Evolutionary conservation across 2,888 invertebrate genomes (phyloP), one percentile per base, ranked within the genome.

Genomic region (Yponomeuta sedellus): DNA sequence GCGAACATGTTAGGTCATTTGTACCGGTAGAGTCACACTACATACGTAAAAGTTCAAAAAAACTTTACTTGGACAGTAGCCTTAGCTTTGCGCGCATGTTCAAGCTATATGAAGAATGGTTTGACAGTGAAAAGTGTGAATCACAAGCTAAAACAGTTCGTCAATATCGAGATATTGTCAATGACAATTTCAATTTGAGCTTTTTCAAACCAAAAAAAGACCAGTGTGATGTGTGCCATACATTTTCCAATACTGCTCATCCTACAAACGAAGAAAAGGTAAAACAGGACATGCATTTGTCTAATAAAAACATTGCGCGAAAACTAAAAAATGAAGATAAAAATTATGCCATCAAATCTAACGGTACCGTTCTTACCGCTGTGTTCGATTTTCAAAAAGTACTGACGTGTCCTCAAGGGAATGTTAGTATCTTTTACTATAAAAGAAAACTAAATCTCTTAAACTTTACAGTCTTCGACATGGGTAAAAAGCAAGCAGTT

Each of bases 301-400:
- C n/a, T n/a, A 22, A 28, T 52, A 59, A 11, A 20, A 64, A 64
- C 25, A 58, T 66, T 40, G 39, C 10, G 64, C 63, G 44, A 66
- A 57, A 39, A 56, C 10, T 28, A 57, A 63, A 11, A 39, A 39
- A 63, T 20, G 10, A 11, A 34, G 63, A 58, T 63, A 66, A 39
- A 56, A 66, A 59, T 16, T 25, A 10, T 59, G 61, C 52, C 59
- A 65, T 40, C 61, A 19, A 34, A 34, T 34, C 34, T 34, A 34
- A 34, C 34, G 34, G 34, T 34, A 8, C 34, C 34, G 34, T 34
- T 25, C 11, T 66, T 11, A 16, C 58, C 61, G 69, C 70, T 64
- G 66, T 67, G n/a, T 72, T 70, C 64, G 70, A 73, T 66, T 71
- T 73, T 65, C 67, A 71, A 65, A 71, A 69, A 68, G 69, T 71